Evolutionary conservation across 2,888 invertebrate genomes (phyloP).

Genomic region (Limnephilus marmoratus): DNA sequence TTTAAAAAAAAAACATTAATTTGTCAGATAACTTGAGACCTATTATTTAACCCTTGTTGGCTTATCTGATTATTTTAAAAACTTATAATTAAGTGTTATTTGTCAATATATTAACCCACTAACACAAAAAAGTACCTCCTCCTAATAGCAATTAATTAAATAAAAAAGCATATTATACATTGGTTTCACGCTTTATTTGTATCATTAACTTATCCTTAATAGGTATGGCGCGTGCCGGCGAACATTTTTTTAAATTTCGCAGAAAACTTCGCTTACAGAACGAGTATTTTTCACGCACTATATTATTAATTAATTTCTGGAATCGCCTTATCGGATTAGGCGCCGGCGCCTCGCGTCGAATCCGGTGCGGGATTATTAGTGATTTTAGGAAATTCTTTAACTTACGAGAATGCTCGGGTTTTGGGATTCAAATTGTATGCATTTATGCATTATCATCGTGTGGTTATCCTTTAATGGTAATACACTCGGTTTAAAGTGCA

Average conservation of each 20-base stretch:
- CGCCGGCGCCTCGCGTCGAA: background rate
- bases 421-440: background rate
- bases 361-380: background rate
- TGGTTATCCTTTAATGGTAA: conserved; percentile 6
- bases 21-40: too few species aligned
- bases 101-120: too few species aligned
- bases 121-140: too few species aligned
- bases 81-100: too few species aligned
- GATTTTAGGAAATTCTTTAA: background rate
- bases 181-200: background rate
- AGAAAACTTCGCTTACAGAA: background rate
- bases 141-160: background rate
- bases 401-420: background rate
- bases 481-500: background rate
- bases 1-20: too few species aligned
- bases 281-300: background rate
- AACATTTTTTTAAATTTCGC: background rate
- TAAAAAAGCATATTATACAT: background rate
- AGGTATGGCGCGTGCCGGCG: background rate
- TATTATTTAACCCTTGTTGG: too few species aligned
- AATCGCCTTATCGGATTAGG: background rate
- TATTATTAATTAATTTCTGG: background rate
- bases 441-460: background rate
- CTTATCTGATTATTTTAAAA: too few species aligned
- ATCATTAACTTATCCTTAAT: background rate